Evolutionary conservation across 2,888 invertebrate species (phyloP), one percentile per base, ranked within the genome.

Genomic region (Unio pictorum): DNA sequence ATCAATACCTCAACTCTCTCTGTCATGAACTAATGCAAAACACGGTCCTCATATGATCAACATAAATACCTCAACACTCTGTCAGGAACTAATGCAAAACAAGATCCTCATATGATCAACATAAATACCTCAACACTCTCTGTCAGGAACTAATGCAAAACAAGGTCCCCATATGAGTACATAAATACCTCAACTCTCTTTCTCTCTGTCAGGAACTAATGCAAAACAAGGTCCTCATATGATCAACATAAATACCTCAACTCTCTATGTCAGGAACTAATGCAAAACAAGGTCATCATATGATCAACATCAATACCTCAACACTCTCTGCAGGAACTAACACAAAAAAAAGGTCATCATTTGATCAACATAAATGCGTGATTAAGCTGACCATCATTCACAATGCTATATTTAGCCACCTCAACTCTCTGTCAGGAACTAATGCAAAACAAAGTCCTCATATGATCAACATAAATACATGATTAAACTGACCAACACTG

Each of bases 371-470:
- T 23, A 23, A 23, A 23, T 23, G 23, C 23, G 23, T 23, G 23
- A 23, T 23, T 23, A 23, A 23, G 23, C 23, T 23, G 23, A 23
- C 23, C 23, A 23, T 23, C 23, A 87, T 98, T 98, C 76, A 97
- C 94, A 86, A 96, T 98, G 89, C 96, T 97, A 89, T 98, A 99
- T 86, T 98, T 98, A 57, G 97, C 97, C 0, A 98, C 97, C 87
- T 99, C 98, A 0, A 99, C 95, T 56, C 93, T 84, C 84, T 93
- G 91, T 88, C 55, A 93, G 86, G 82, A 93, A 93, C 91, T 92
- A 45, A 45, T 45, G 23, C 11, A 11, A 45, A 45, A 45, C 78
- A 17, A 61, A 59, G 6, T 64, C 54, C 69, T 45, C 15, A 45
- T 45, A 45, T 45, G 45, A 45, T 45, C 45, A 45, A 45, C 45